phyloP scores from a whole-genome alignment of 2,888 invertebrate genomes.

The Bursaphelenchus okinawaensis region DNA sequence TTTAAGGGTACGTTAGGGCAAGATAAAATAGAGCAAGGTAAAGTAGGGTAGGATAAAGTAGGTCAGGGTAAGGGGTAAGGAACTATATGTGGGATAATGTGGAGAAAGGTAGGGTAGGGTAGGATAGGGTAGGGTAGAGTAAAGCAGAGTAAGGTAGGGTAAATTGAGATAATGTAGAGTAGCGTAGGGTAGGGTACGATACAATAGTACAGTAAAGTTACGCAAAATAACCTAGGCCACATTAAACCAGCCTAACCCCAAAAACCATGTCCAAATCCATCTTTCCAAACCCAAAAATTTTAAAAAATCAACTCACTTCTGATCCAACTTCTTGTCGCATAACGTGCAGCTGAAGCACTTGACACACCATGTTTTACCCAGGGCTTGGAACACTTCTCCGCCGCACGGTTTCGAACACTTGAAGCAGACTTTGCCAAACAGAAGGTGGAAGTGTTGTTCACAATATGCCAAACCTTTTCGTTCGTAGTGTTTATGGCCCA shows the following conservation, averaged over 20 bases:
- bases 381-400: constrained; percentile 85
- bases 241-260: too few species aligned
- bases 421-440: constrained; percentile 96
- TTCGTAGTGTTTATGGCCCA: constrained; percentile 96
- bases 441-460: constrained; percentile 95
- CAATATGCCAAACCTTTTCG: constrained; percentile 96
- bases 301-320: constrained; percentile 58
- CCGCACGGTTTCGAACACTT: constrained; percentile 96
- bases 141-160: too few species aligned
- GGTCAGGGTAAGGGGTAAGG: too few species aligned
- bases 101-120: too few species aligned
- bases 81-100: too few species aligned
- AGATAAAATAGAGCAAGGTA: too few species aligned
- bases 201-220: not conserved
- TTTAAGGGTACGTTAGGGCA: too few species aligned
- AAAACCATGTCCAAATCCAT: not conserved
- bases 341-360: constrained; percentile 96
- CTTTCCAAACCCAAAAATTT: not conserved
- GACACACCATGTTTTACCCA: constrained; percentile 98
- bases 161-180: too few species aligned
- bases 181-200: not conserved
- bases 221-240: not conserved
- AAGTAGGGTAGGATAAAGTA: too few species aligned
- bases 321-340: constrained; percentile 77
- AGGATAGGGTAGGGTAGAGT: too few species aligned